Evolutionary conservation across 2,113 vertebrate genomes (phyloP), one percentile per base, ranked within the genome.

Genomic region (Nibea coibor): DNA sequence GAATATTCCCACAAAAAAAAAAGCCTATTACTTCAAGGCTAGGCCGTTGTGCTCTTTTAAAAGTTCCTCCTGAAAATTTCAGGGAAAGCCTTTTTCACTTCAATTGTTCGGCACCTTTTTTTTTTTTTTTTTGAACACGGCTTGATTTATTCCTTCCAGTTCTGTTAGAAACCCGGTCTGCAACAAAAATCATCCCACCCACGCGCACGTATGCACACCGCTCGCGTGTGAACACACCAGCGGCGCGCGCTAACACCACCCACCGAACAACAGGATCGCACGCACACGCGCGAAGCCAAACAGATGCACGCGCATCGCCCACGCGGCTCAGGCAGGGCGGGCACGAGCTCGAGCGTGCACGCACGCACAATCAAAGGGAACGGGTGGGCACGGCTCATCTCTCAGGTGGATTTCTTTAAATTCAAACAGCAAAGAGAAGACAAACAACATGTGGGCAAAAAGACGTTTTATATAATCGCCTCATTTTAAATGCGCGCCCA

Each of bases 171-270:
- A 83, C 16, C 19, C 51, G 26, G 85, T 76, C 73, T 70, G 85
- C 78, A 84, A 82, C 79, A 86, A 70, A 85, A 78, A 89, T 93
- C 83, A 87, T 45, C 72, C 81, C 85, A 66, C 81, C 17, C 80
- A 51, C 75, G 14, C 42, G 19, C 62, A 51, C 16, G 5, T 7
- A 66, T 22, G 35, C 45, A 24, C n/a, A 62, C 72, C 72, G 68
- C 35, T 64, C 54, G 61, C 48, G 20, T 28, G 7, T 56, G 17
- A 5, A 56, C 54, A 26, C 54, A 57, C 3, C 15, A 7, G 2
- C 22, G 3, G 15, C 31, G 1, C 63, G 19, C 6, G 9, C 48
- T 66, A 68, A 81, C 71, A 78, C 80, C 83, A 61, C 68, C 76
- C 66, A 81, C 77, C 61, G 0, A 64, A 31, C 64, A 77, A 62